These are phyloP conservation scores for Leucophora obtusa DNA, from an alignment of 2,888 invertebrate species.

Conservation along the genomic window DNA sequence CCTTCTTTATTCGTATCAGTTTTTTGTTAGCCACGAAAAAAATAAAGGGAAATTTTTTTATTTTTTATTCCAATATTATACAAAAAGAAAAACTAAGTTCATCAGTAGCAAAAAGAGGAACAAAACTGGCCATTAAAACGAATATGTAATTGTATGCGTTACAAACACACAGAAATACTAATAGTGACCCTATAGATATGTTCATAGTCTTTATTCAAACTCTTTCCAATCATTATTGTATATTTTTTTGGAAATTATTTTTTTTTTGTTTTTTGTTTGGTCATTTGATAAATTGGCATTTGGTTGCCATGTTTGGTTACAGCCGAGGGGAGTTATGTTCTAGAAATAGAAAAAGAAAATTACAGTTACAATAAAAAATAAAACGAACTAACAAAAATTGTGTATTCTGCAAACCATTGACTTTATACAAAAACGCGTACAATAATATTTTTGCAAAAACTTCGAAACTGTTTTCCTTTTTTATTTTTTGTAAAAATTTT, in stretches of 20 bases:
- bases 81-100: slow-evolving; percentile 21
- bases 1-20: slow-evolving; percentile 8
- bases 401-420: slow-evolving; percentile 52
- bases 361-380: slow-evolving; percentile 27
- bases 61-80: not conserved
- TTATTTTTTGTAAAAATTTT: not conserved
- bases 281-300: slow-evolving; percentile 66
- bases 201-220: slow-evolving; percentile 26
- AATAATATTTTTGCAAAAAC: slow-evolving; percentile 57
- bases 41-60: not conserved
- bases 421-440: slow-evolving; percentile 54
- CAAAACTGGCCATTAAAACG: slow-evolving; percentile 45
- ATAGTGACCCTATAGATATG: too few species aligned
- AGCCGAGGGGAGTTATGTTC: slow-evolving; percentile 34
- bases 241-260: not conserved
- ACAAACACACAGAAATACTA: not conserved
- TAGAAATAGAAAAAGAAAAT: slow-evolving; percentile 31
- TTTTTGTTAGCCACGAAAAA: slow-evolving; percentile 3
- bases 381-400: slow-evolving; percentile 41
- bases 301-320: slow-evolving; percentile 58
- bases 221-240: slow-evolving; percentile 43
- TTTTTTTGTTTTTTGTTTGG: slow-evolving; percentile 50
- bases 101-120: slow-evolving; percentile 25
- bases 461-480: slow-evolving; percentile 11
- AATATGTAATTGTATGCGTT: not conserved